Conservation (phyloP, 2,113 vertebrate species). For the Ramphastos sulfuratus region DNA sequence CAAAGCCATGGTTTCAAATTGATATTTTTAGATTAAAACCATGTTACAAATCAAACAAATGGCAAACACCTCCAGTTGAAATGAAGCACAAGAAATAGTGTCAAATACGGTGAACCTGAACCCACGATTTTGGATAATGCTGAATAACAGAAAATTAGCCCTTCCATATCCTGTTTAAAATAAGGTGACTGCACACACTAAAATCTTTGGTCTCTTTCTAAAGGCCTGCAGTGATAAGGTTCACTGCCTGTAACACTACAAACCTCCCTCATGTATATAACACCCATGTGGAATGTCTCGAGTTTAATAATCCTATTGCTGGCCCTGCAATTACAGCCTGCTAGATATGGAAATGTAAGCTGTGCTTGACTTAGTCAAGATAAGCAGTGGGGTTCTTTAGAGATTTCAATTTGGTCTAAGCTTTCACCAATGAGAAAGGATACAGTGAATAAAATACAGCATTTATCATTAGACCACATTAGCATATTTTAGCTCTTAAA, state of each 20-base stretch:
- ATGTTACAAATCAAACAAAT: not conserved
- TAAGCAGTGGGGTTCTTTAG: not conserved
- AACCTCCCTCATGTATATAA: not conserved
- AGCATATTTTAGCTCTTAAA: slow-evolving; percentile 44
- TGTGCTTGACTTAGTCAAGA: slow-evolving; percentile 4
- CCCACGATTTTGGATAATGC: not conserved
- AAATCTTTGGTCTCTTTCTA: not conserved
- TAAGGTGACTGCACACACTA: not conserved
- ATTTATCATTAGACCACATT: slow-evolving; percentile 37
- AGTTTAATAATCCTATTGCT: slow-evolving; percentile 50
- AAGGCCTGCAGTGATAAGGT: not conserved
- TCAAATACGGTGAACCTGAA: not conserved
- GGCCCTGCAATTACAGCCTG: not conserved
- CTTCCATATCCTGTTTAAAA: not conserved
- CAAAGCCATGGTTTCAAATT: not conserved
- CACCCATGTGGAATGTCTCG: not conserved
- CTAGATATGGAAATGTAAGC: slow-evolving; percentile 31
- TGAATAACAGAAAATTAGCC: not conserved
- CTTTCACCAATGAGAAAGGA: not conserved
- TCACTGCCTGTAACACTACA: not conserved
- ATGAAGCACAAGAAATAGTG: not conserved
- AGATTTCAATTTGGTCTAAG: slow-evolving; percentile 2
- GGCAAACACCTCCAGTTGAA: not conserved
- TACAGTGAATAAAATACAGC: not conserved
- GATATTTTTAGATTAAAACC: not conserved